phyloP scores from a whole-genome alignment of 2,113 vertebrate genomes.

The Platycercus adscitus region DNA sequence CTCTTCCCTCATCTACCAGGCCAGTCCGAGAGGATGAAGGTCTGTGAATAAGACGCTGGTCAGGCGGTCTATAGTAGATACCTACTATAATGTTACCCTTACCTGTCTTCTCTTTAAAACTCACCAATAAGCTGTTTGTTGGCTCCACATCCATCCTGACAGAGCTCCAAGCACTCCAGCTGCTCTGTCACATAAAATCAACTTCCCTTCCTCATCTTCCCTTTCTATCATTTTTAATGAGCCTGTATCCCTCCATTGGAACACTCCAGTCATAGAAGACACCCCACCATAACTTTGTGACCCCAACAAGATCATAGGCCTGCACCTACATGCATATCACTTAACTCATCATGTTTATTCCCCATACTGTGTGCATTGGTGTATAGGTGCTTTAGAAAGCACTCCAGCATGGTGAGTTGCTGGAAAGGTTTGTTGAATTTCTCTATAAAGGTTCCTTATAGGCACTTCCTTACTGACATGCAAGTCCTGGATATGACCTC shows the following conservation, averaged over 20 bases:
- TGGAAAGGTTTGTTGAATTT: neutral
- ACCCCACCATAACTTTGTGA: neutral
- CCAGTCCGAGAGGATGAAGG: neutral
- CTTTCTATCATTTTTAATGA: neutral
- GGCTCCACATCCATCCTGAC: neutral
- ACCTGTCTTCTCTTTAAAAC: neutral
- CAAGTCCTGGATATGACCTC: neutral
- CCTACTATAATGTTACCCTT: neutral
- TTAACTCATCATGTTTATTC: neutral
- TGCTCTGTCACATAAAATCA: neutral
- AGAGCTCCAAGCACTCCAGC: neutral
- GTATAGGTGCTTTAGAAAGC: neutral
- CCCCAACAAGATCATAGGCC: accelerated
- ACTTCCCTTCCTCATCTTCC: neutral
- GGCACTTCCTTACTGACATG: neutral
- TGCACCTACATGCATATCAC: accelerated
- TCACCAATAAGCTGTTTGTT: neutral
- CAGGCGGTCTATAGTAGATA: neutral
- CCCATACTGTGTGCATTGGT: neutral
- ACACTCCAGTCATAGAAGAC: neutral
- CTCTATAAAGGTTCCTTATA: neutral
- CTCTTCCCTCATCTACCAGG: neutral
- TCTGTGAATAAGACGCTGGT: neutral
- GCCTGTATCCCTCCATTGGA: neutral
- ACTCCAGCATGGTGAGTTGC: neutral